These are phyloP conservation scores for Nicator chloris DNA, from an alignment of 2,113 vertebrate genomes.

Conservation along the genomic window DNA sequence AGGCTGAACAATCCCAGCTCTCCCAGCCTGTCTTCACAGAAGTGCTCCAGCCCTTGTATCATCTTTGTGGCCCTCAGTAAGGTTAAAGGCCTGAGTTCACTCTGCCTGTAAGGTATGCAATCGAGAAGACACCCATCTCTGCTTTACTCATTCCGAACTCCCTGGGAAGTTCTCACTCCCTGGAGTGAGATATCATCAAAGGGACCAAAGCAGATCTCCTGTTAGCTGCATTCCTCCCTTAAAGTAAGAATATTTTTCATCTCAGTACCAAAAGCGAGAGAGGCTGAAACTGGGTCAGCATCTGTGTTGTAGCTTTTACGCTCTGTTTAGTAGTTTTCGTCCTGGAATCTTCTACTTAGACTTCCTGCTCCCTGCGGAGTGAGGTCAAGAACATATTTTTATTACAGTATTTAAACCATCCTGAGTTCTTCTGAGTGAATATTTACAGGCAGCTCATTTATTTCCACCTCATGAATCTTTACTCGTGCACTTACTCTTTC, in stretches of 20 bases:
- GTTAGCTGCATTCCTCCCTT: not conserved
- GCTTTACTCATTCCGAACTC: not conserved
- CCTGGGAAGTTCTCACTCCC: not conserved
- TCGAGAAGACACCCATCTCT: not conserved
- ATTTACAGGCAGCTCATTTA: not conserved
- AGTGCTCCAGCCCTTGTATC: not conserved
- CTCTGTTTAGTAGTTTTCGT: not conserved
- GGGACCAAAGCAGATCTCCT: not conserved
- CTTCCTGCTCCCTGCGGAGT: not conserved
- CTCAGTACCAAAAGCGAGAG: not conserved
- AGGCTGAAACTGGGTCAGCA: not conserved
- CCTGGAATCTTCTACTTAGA: not conserved
- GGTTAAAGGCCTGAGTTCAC: not conserved
- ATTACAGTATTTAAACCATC: not conserved
- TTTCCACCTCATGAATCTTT: not conserved
- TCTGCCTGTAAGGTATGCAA: not conserved
- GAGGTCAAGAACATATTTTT: not conserved
- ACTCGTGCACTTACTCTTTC: not conserved
- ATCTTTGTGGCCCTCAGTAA: not conserved
- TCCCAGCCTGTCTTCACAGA: not conserved
- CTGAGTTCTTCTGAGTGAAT: not conserved
- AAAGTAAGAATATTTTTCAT: not conserved
- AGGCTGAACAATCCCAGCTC: not conserved
- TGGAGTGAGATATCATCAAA: not conserved
- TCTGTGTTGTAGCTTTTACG: not conserved